A percentile compares a stretch with the other conserved stretches of the same genome.
These are phyloP conservation scores for Silvanus unidentatus DNA, from an alignment of 2,888 invertebrate species.

Conservation along the genomic window DNA sequence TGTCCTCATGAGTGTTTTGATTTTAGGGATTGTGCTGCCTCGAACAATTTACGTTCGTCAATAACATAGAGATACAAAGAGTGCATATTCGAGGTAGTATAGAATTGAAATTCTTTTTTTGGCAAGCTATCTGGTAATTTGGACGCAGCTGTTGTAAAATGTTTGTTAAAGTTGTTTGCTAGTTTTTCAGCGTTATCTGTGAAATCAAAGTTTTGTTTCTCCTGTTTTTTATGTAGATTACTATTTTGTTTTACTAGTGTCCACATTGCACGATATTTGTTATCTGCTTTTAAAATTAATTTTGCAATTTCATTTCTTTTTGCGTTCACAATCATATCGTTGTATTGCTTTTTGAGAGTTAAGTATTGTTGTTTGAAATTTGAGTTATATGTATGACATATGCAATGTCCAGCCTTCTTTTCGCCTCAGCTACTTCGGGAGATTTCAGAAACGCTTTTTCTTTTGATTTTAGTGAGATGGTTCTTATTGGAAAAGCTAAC, in stretches of 20 bases:
- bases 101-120: background rate
- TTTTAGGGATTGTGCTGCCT: background rate
- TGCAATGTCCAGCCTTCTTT: background rate
- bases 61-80: background rate
- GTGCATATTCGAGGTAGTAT: background rate
- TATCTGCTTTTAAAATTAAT: background rate
- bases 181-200: background rate
- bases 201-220: background rate
- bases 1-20: background rate
- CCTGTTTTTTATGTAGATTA: background rate
- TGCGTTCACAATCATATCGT: background rate
- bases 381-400: background rate
- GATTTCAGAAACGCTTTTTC: too few relatives aligned
- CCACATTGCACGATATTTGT: background rate
- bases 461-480: too few relatives aligned
- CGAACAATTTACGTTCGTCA: background rate
- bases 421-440: background rate
- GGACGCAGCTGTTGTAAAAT: background rate
- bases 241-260: background rate
- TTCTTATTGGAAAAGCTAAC: background rate
- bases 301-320: background rate
- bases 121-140: background rate
- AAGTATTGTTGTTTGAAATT: background rate
- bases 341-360: background rate
- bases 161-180: background rate